These are phyloP conservation scores for Climacteris rufus DNA, from an alignment of 2,113 vertebrate species.

Conservation along the genomic window DNA sequence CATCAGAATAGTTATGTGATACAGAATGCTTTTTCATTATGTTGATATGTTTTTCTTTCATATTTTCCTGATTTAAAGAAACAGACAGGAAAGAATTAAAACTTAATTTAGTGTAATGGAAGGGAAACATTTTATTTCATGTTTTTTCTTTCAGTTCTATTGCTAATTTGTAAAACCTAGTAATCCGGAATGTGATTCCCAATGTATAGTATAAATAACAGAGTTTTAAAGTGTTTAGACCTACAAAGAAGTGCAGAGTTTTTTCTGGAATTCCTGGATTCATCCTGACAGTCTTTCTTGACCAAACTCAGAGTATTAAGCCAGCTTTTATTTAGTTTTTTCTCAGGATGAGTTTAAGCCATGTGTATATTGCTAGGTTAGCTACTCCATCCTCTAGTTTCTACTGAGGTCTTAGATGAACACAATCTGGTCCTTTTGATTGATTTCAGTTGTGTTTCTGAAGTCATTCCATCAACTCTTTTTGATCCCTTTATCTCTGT, in stretches of 20 bases:
- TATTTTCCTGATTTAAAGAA: neutral
- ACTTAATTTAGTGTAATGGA: neutral
- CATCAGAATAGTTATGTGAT: neutral
- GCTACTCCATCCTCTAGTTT: neutral
- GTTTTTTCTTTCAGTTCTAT: neutral
- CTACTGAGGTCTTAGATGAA: neutral
- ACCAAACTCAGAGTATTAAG: neutral
- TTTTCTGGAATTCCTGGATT: neutral
- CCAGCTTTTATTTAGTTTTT: neutral
- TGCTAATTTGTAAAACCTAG: neutral
- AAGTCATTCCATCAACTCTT: conserved; percentile 24
- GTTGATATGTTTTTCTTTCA: neutral
- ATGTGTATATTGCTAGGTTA: neutral
- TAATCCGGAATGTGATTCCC: neutral
- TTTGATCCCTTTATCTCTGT: conserved; percentile 29
- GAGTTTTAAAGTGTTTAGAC: neutral
- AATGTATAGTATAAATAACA: neutral
- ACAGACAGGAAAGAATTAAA: neutral
- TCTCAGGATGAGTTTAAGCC: neutral
- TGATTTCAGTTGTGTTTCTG: conserved; percentile 29
- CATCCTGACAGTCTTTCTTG: neutral
- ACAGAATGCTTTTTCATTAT: neutral
- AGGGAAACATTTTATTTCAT: neutral
- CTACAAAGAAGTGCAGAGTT: neutral
- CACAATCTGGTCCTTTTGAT: neutral